A percentile compares a stretch with the other conserved stretches of the same genome.
Conservation (phyloP, 2,113 vertebrate genomes). For the Datnioides undecimradiatus region DNA sequence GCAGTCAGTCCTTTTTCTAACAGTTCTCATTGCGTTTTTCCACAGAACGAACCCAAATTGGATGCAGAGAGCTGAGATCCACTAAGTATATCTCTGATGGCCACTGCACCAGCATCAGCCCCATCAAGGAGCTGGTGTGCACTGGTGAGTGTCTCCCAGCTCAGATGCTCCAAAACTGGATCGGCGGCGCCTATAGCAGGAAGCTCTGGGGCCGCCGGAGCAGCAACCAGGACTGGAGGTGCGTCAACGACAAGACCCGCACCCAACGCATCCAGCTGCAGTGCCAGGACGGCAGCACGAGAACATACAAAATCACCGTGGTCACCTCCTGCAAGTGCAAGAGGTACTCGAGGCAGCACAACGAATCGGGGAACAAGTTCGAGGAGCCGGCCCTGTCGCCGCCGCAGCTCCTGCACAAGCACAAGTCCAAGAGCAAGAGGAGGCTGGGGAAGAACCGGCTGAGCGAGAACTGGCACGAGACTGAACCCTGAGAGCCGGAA, state of each 20-base stretch:
- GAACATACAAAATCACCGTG: constrained; percentile 95
- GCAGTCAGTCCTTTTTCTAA: neutral
- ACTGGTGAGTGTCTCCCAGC: constrained; percentile 94
- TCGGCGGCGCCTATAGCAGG: constrained; percentile 88
- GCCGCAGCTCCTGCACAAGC: constrained; percentile 87
- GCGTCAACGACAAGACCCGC: constrained; percentile 95
- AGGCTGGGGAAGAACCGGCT: constrained; percentile 88
- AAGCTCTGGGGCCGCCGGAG: constrained; percentile 92
- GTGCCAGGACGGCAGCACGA: constrained; percentile 93
- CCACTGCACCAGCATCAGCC: constrained; percentile 95
- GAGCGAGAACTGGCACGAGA: constrained; percentile 88
- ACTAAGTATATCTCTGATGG: constrained; percentile 98
- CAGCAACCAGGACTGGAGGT: constrained; percentile 92
- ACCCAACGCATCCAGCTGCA: constrained; percentile 93
- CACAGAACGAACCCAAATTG: constrained; percentile 90
- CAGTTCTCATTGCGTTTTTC: neutral
- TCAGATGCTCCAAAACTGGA: constrained; percentile 96
- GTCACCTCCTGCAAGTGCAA: constrained; percentile 97
- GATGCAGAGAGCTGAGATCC: constrained; percentile 94
- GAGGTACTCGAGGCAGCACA: constrained; percentile 93
- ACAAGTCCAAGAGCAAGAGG: constrained; percentile 90
- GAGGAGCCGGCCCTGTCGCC: constrained; percentile 85
- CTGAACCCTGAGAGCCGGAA: constrained; percentile 73
- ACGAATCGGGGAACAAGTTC: constrained; percentile 90
- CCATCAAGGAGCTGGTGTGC: constrained; percentile 96